Base-by-base conservation (phyloP, 2,113 vertebrate species). In the Lagopus muta region DNA sequence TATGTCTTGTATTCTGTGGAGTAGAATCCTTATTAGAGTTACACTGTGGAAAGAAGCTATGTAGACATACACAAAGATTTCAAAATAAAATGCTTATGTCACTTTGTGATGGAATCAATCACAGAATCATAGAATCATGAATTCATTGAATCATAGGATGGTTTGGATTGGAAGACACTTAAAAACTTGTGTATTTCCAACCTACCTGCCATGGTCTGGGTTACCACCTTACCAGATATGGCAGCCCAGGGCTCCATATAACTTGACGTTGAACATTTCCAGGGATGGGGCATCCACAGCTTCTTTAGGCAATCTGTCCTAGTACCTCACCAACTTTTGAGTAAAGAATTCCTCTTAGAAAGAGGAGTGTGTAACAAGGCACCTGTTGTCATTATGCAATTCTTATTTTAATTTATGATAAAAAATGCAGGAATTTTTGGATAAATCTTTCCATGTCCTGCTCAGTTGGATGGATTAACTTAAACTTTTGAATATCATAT, bases 361-460 rank as follows among this genome's bases (percentile, higher is more conserved):
- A 38, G 10, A 38, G 38, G 38, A 38, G 10, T 38, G 38, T 62
- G 36, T 43, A 85, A 62, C 8, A 85, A 81, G 58, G 81, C 34
- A 50, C 21, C 47, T 86, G 88, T 83, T 77, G 27, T 89, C 10
- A 54, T 64, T 52, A 69, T 25, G 34, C 71, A 75, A 48, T 72
- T 89, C 88, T 89, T 93, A 86, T 71, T 81, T 84, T 94, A 88
- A 82, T 85, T 32, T 81, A 90, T 82, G 66, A 22, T 84, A 96
- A 94, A 66, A 86, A 84, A 96, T 81, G 70, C 76, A 50, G 50
- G 36, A 92, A 27, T 94, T 93, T 92, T 92, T 22, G 10, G 22
- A 91, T 88, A 81, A 81, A 90, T 82, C 13, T 45, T n/a, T 92
- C 55, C 54, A 88, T 7, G 17, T 92, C 70, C 93, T 95, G 64